These are phyloP conservation scores for Agrochola macilenta DNA, from an alignment of 2,888 invertebrate species.

Conservation along the genomic window DNA sequence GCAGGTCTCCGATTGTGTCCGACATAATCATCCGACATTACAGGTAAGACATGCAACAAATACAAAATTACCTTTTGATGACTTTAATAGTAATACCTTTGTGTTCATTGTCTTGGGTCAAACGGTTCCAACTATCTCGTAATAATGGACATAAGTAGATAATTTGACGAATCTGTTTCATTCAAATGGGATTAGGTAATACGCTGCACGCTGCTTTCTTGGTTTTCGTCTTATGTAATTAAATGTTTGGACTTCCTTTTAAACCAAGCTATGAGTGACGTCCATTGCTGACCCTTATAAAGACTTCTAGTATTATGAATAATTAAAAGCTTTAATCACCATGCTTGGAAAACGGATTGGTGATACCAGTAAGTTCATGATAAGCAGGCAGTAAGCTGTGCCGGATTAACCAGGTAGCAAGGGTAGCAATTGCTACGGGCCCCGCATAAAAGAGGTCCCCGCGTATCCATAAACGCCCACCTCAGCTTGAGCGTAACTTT, in stretches of 20 bases:
- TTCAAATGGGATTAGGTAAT: constrained; percentile 15
- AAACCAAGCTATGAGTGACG: background rate
- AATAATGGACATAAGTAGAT: constrained; percentile 24
- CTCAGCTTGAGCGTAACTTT: too few species aligned
- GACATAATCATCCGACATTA: constrained; percentile 65
- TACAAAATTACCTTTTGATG: constrained; percentile 54
- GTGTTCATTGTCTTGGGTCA: constrained; percentile 21
- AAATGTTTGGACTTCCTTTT: constrained; percentile 4
- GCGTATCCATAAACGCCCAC: too few species aligned
- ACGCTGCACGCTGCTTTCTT: background rate
- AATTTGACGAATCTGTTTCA: constrained; percentile 35
- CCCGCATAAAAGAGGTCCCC: too few species aligned
- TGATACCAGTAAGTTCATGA: background rate
- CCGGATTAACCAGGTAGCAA: too few species aligned
- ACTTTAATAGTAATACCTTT: constrained; percentile 12
- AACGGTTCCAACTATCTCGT: constrained; percentile 13
- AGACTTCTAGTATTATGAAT: background rate
- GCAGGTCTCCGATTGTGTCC: constrained; percentile 30
- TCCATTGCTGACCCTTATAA: background rate
- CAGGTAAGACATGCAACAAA: constrained; percentile 49
- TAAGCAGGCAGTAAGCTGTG: too few species aligned
- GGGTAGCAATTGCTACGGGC: too few species aligned
- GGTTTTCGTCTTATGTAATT: constrained; percentile 13
- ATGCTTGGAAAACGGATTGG: background rate
- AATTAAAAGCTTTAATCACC: background rate